Percentiles rank a stretch among this genome's conserved stretches.
Evolutionary conservation across 37 sponge, comb jelly and placozoan species (phyloP).

Genomic region (Amphimedon queenslandica): DNA sequence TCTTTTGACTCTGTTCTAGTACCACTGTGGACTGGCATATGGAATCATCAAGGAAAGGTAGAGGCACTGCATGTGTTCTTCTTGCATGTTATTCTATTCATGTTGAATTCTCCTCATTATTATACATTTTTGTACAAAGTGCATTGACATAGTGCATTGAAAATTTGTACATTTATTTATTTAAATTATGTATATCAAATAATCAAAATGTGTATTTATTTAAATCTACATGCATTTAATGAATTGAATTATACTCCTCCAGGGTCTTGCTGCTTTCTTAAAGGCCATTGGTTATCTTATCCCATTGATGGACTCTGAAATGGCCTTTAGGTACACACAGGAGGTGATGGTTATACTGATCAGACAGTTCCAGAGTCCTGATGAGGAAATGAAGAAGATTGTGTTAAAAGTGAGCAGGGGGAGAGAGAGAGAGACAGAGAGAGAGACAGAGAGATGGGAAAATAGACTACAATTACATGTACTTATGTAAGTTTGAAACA

Average conservation of each 20-base stretch:
- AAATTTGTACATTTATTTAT: no score
- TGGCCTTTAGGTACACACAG: slow-evolving; percentile 92
- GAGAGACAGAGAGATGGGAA: no score
- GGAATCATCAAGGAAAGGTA: slow-evolving; percentile 71
- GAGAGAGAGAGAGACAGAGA: no score
- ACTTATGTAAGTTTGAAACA: neutral
- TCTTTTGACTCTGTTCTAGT: slow-evolving; percentile 97
- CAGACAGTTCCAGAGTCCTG: slow-evolving; percentile 96
- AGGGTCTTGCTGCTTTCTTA: slow-evolving; percentile 98
- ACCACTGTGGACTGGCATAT: slow-evolving; percentile 96
- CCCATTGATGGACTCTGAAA: slow-evolving; percentile 98
- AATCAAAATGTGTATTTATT: no score
- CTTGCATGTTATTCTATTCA: no score
- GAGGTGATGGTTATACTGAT: slow-evolving; percentile 98
- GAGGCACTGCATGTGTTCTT: no score
- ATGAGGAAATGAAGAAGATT: slow-evolving; percentile 99
- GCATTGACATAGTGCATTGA: no score
- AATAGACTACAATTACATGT: no score
- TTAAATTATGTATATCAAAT: no score
- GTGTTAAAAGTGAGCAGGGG: slow-evolving; percentile 95
- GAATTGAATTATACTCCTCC: neutral
- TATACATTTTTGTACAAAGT: no score
- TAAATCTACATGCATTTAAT: no score
- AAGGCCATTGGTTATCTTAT: slow-evolving; percentile 99
- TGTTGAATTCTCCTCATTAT: no score